Percentiles rank a stretch among this genome's conserved stretches.
phyloP scores from a whole-genome alignment of 2,113 vertebrate genomes.

The Nesospiza acunhae region DNA sequence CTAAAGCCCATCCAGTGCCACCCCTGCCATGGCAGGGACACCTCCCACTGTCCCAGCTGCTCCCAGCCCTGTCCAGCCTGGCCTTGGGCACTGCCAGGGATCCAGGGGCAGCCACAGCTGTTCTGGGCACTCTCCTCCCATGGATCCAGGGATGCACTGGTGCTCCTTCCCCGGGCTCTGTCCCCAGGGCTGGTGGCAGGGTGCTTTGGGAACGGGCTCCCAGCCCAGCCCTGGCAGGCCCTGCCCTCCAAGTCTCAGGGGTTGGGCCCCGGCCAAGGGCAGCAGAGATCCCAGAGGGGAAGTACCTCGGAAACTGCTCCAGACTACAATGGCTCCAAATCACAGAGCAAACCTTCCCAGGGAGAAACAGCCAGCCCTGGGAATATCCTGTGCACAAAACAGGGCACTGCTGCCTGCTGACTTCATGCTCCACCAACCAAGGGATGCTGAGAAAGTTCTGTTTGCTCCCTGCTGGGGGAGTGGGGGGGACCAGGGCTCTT shows the following conservation, averaged over 20 bases:
- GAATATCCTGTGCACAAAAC: conserved; percentile 65
- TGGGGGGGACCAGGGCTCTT: neutral
- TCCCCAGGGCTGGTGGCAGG: neutral
- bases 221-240: neutral
- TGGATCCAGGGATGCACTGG: neutral
- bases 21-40: neutral
- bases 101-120: neutral
- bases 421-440: neutral
- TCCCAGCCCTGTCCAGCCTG: neutral
- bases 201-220: neutral
- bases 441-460: conserved; percentile 42
- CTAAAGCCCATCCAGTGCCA: neutral
- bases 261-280: neutral
- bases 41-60: neutral
- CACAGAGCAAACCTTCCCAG: conserved; percentile 4
- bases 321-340: conserved; percentile 62
- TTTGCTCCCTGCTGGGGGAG: neutral
- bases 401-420: neutral
- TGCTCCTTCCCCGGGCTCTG: neutral
- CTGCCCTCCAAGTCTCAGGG: neutral
- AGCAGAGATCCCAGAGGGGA: conserved; percentile 60
- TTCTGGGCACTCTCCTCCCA: neutral
- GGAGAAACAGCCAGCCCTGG: conserved; percentile 25
- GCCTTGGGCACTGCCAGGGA: neutral
- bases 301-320: conserved; percentile 53